Evolutionary conservation across 1,140 invertebrate genomes (phyloP).

Genomic region (Ctenoplectra terminalis): DNA sequence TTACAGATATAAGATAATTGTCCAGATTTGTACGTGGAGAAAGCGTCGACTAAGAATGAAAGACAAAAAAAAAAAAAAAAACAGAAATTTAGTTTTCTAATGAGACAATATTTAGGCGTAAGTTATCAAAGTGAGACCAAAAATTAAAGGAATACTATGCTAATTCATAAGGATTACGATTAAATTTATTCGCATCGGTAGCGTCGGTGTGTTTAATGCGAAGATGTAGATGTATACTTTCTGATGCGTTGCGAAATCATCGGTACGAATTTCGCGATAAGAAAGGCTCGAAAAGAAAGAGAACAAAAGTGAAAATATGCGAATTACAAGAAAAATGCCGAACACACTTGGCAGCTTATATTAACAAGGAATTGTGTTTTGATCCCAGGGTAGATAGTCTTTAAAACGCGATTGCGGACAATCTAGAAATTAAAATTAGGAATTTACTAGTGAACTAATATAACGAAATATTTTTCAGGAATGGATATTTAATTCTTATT

Average conservation of each 20-base stretch:
- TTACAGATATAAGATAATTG: background rate
- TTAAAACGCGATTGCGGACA: slow-evolving; percentile 20
- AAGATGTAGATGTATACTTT: slow-evolving; percentile 54
- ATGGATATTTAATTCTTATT: slow-evolving; percentile 45
- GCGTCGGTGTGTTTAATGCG: slow-evolving; percentile 49
- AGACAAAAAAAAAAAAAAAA: slow-evolving; percentile 37
- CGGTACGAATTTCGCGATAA: slow-evolving; percentile 24
- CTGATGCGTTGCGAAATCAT: slow-evolving; percentile 52
- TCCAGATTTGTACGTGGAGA: background rate
- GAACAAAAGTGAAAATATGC: background rate
- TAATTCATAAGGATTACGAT: slow-evolving; percentile 69
- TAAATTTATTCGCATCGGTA: slow-evolving; percentile 67
- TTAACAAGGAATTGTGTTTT: slow-evolving; percentile 31
- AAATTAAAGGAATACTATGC: slow-evolving; percentile 75
- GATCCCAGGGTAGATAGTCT: slow-evolving; percentile 9
- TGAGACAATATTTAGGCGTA: slow-evolving; percentile 81
- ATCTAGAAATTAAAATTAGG: slow-evolving; percentile 40
- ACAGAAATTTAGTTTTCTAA: slow-evolving; percentile 71
- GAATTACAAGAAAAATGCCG: slow-evolving; percentile 19
- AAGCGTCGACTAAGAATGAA: slow-evolving; percentile 25
- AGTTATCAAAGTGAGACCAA: slow-evolving; percentile 78
- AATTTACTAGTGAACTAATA: slow-evolving; percentile 30
- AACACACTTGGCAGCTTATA: slow-evolving; percentile 26
- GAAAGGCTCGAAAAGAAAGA: slow-evolving; percentile 20
- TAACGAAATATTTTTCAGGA: slow-evolving; percentile 41